Evolutionary conservation across 1,140 invertebrate species (phyloP).

Genomic region (Tachypleus tridentatus): DNA sequence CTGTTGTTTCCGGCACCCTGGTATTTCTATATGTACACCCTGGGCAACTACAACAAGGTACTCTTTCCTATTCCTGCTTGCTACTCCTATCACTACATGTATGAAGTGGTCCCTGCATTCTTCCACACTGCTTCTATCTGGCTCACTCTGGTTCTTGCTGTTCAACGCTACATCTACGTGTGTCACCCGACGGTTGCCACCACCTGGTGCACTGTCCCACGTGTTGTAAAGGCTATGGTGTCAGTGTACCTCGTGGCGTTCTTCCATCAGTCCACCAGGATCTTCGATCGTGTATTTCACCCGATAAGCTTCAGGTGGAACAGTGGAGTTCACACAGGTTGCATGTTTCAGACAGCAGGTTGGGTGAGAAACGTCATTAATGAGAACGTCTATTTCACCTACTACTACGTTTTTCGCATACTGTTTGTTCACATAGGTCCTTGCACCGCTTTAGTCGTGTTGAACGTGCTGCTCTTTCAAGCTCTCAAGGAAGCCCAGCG

Average conservation of each 20-base stretch:
- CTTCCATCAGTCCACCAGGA: conserved; percentile 61
- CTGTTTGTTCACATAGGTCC: conserved; percentile 85
- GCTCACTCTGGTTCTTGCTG: conserved; percentile 71
- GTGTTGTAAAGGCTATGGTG: conserved; percentile 59
- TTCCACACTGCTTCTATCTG: conserved; percentile 88
- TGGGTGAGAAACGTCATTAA: conserved; percentile 52
- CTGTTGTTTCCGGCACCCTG: conserved; percentile 74
- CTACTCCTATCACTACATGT: conserved; percentile 55
- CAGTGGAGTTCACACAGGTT: conserved; percentile 32
- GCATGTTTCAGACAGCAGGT: conserved; percentile 31
- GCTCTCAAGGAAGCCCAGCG: conserved; percentile 69
- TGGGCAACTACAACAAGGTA: conserved; percentile 68
- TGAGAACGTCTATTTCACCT: conserved; percentile 57
- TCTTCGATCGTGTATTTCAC: conserved; percentile 49
- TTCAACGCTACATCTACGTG: conserved; percentile 83
- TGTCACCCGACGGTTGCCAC: conserved; percentile 72
- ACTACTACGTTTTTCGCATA: conserved; percentile 72
- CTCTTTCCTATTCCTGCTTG: conserved; percentile 57
- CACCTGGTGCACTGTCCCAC: conserved; percentile 73
- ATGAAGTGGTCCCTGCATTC: conserved; percentile 62
- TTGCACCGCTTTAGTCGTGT: conserved; percentile 70
- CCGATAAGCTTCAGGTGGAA: conserved; percentile 48
- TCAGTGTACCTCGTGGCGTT: conserved; percentile 60
- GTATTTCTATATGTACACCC: conserved; percentile 69
- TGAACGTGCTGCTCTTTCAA: conserved; percentile 74